Percentiles rank a stretch among this genome's conserved stretches.
Evolutionary conservation across 2,113 vertebrate genomes (phyloP).

Genomic region (Alligator sinensis): DNA sequence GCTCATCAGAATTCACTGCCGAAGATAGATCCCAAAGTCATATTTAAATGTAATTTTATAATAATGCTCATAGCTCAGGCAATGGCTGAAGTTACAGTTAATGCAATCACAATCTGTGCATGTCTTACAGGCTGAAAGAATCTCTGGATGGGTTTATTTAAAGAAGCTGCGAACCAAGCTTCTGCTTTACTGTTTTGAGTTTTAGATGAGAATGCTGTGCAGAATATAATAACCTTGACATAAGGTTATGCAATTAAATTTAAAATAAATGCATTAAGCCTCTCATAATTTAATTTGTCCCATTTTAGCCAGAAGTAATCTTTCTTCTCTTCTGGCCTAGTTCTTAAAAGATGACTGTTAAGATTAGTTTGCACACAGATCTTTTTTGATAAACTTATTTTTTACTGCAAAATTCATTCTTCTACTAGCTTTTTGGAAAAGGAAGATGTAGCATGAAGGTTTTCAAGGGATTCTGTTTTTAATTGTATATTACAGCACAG

Average conservation of each 20-base stretch:
- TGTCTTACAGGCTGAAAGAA: not conserved
- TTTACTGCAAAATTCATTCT: conserved; percentile 26
- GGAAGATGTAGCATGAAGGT: not conserved
- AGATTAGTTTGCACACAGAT: conserved; percentile 56
- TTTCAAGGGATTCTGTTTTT: not conserved
- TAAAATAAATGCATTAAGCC: conserved; percentile 59
- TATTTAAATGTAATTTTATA: conserved; percentile 25
- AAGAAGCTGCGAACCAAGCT: conserved; percentile 28
- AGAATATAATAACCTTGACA: conserved; percentile 50
- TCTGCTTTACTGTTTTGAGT: conserved; percentile 22
- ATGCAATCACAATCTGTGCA: not conserved
- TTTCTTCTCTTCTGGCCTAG: conserved; percentile 43
- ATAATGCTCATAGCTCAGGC: not conserved
- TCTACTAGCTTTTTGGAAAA: conserved; percentile 43
- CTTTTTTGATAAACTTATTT: conserved; percentile 63
- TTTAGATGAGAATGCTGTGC: not conserved
- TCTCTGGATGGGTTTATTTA: not conserved
- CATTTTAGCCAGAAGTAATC: conserved; percentile 64
- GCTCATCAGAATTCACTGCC: not conserved
- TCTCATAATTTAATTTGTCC: conserved; percentile 68
- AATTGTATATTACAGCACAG: not conserved
- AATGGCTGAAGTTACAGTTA: not conserved
- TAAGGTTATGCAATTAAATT: conserved; percentile 61
- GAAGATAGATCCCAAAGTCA: conserved; percentile 2
- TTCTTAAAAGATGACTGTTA: conserved; percentile 55